A percentile compares a stretch with the other conserved stretches of the same genome.
These are phyloP conservation scores for Apistogramma diplotaenia DNA, from an alignment of 2,113 vertebrate species.

Conservation along the genomic window DNA sequence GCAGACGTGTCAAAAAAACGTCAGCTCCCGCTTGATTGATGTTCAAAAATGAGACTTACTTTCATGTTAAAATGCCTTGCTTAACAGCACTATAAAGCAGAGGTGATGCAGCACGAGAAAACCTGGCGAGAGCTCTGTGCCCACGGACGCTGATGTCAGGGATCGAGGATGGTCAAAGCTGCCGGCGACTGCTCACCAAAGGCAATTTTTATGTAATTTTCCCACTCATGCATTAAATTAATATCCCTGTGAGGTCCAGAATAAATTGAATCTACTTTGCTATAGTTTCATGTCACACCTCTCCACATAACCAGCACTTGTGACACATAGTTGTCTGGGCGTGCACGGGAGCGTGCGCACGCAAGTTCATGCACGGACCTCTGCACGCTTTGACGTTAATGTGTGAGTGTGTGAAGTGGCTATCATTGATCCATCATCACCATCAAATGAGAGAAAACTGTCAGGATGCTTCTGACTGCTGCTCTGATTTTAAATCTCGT, in stretches of 20 bases:
- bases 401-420: neutral
- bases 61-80: neutral
- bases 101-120: neutral
- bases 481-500: neutral
- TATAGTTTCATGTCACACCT: too few species aligned
- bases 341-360: neutral
- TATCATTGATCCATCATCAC: neutral
- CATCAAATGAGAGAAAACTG: neutral
- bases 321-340: neutral
- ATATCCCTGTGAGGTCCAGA: neutral
- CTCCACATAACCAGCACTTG: neutral
- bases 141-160: neutral
- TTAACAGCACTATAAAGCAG: neutral
- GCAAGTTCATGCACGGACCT: neutral
- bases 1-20: neutral
- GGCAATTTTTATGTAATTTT: neutral
- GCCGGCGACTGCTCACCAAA: neutral
- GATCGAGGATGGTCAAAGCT: neutral
- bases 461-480: neutral
- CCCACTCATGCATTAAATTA: neutral
- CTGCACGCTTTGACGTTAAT: neutral
- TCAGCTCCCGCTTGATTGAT: neutral
- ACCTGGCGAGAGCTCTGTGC: neutral
- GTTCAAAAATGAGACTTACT: too few species aligned
- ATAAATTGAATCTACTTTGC: too few species aligned